phyloP scores from a whole-genome alignment of 2,113 vertebrate genomes.

The Leptodactylus fuscus region DNA sequence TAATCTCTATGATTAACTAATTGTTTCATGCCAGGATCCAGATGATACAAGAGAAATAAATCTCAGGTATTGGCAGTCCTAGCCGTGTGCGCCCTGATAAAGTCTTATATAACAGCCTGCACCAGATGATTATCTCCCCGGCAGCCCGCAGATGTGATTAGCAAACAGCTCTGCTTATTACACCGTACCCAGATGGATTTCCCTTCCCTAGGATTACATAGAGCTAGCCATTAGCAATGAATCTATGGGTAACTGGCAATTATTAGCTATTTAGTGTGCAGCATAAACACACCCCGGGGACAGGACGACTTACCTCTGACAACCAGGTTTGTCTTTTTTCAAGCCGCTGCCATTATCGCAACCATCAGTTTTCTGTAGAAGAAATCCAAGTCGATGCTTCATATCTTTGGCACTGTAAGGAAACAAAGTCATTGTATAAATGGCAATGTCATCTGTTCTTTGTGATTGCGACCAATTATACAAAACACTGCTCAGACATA shows the following conservation, averaged over 20 bases:
- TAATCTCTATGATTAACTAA: background rate
- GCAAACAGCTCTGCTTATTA: conserved; percentile 1
- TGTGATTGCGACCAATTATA: background rate
- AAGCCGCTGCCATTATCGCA: conserved; percentile 75
- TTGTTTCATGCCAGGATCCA: background rate
- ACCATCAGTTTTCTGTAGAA: conserved; percentile 88
- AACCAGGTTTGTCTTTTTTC: conserved; percentile 78
- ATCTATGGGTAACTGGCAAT: conserved; percentile 11
- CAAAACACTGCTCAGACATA: background rate
- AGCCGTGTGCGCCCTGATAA: background rate
- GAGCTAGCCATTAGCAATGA: background rate
- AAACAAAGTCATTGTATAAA: background rate
- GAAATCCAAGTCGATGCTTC: conserved; percentile 89
- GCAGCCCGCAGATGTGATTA: background rate
- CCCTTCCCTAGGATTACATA: background rate
- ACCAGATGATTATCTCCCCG: background rate
- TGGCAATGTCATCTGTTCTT: background rate
- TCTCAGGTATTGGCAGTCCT: background rate
- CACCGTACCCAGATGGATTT: background rate
- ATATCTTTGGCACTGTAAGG: conserved; percentile 88
- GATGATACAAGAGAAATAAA: background rate
- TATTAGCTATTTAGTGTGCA: conserved; percentile 9
- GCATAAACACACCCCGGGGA: background rate
- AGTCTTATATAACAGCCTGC: background rate
- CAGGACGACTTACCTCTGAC: conserved; percentile 78